phyloP scores from a whole-genome alignment of 2,113 vertebrate genomes.

The Mungos mungo region DNA sequence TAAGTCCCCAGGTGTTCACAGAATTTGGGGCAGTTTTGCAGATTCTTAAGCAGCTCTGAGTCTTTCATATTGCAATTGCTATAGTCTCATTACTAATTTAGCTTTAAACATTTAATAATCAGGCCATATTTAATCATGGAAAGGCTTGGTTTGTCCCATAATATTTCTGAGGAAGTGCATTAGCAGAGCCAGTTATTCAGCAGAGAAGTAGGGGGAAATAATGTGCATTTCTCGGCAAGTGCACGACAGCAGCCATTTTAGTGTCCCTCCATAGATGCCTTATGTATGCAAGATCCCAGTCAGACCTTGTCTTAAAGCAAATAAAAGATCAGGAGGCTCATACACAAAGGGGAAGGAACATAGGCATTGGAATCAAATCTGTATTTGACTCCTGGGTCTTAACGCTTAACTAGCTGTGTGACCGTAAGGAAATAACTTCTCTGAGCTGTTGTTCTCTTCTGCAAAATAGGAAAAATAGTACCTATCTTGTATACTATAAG shows the following conservation, averaged over 20 bases:
- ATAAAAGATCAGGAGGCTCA: neutral
- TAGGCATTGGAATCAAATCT: constrained; percentile 40
- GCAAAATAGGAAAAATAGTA: neutral
- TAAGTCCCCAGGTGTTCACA: neutral
- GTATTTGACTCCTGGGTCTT: constrained; percentile 15
- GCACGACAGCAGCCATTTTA: neutral
- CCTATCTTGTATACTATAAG: neutral
- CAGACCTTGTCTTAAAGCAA: constrained; percentile 32
- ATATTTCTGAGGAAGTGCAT: constrained; percentile 13
- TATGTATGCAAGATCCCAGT: neutral
- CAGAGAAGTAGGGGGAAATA: constrained; percentile 33
- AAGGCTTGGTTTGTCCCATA: neutral
- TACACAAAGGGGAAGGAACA: neutral
- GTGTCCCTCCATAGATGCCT: neutral
- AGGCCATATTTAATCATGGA: constrained; percentile 15
- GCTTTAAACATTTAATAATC: constrained; percentile 13
- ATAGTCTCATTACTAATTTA: neutral
- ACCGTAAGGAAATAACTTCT: constrained; percentile 22
- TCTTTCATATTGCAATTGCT: neutral
- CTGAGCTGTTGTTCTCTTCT: neutral
- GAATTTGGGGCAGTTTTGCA: constrained; percentile 14
- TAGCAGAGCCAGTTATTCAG: neutral
- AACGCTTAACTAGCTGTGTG: neutral
- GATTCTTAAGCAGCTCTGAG: constrained; percentile 10
- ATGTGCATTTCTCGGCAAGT: neutral